phyloP scores from a whole-genome alignment of 2,113 vertebrate genomes.

The Petaurus breviceps region DNA sequence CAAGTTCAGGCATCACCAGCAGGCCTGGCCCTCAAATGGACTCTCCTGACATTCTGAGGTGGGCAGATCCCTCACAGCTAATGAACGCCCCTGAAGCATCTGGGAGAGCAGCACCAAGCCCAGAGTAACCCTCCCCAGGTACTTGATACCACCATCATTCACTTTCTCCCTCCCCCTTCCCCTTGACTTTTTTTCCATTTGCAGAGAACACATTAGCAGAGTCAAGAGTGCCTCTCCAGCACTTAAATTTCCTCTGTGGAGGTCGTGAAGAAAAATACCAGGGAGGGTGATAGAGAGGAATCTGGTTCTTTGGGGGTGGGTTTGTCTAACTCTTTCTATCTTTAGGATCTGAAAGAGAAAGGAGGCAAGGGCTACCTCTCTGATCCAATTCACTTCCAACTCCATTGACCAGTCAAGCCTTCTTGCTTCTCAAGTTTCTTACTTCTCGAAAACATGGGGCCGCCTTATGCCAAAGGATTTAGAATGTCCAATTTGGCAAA shows the following conservation, averaged over 20 bases:
- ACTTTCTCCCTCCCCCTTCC: neutral
- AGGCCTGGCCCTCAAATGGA: neutral
- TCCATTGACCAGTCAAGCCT: neutral
- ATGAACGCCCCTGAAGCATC: slow-evolving; percentile 35
- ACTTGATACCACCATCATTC: slow-evolving; percentile 49
- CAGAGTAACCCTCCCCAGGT: slow-evolving; percentile 46
- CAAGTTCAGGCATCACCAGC: slow-evolving; percentile 53
- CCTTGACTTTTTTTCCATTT: slow-evolving; percentile 54
- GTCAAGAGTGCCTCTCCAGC: neutral
- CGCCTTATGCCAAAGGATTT: neutral
- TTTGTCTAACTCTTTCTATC: neutral
- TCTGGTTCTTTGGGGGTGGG: neutral
- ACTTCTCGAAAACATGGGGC: neutral
- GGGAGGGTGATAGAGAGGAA: neutral
- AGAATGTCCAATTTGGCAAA: neutral
- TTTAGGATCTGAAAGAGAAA: neutral
- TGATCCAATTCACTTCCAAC: neutral
- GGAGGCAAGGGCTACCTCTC: neutral
- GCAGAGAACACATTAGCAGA: slow-evolving; percentile 60
- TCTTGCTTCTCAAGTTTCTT: neutral
- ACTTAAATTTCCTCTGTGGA: neutral
- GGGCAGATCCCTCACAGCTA: neutral
- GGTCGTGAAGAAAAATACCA: neutral
- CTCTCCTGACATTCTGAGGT: slow-evolving; percentile 11
- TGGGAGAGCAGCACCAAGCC: neutral